Evolutionary conservation across 2,797 vertebrate genomes (phyloP), one percentile per base, ranked within the genome.

Genomic region (Artibeus lituratus): DNA sequence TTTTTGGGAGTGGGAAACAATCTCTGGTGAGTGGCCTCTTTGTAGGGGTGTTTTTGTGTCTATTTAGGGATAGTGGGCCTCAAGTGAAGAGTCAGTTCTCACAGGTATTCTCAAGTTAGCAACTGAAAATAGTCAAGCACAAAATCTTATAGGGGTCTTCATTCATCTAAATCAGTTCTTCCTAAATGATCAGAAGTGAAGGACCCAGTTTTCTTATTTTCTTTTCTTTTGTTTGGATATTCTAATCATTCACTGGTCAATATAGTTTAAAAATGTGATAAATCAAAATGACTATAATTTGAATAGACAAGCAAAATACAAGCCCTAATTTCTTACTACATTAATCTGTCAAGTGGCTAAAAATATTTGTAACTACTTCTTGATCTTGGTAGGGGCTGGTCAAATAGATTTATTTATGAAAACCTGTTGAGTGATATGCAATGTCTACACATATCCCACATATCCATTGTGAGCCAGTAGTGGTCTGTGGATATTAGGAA

Each of bases 211-310:
- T n/a, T 77, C 0, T 57, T n/a, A 44, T 51, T 67, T 73, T 39
- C 15, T 88, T 88, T 91, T 29, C 18, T 42, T 81, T 85, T 55
- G 14, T 47, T 78, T 74, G 37, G n/a, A 22, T 87, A 78, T 90
- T 95, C 70, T 91, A 74, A 89, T 10, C 18, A 91, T 47, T 87
- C 16, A 59, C 3, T 9, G 29, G 18, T 51, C 18, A 57, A 57
- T 9, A 39, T 0, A 32, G 11, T 82, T 32, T 0, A 35, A 78
- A 65, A 84, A 51, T 55, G 49, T 1, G 88, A 29, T 81, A 22
- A 73, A 81, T 90, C 21, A 5, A 84, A 81, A 67, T 53, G 35
- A 73, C 21, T 81, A 55, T 57, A 93, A 47, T 39, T 11, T 14
- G 22, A 81, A 49, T 32, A 51, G 55, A 44, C 3, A 77, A 11